Evolutionary conservation across 2,797 vertebrate genomes (phyloP).

Genomic region (Catharus ustulatus): DNA sequence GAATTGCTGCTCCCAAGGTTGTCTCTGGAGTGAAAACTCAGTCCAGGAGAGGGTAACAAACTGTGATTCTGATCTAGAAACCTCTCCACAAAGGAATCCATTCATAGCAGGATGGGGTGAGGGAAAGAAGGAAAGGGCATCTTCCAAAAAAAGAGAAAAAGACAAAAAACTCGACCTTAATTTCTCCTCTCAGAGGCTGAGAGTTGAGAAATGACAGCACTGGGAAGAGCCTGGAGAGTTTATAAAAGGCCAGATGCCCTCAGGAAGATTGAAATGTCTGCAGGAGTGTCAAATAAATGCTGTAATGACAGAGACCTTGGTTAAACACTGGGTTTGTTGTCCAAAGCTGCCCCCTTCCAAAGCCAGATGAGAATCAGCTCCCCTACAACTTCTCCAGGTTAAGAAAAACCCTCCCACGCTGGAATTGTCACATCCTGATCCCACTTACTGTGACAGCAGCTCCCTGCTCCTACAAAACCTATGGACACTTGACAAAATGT

Average conservation of each 20-base stretch:
- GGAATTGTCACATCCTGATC: neutral
- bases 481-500: accelerated
- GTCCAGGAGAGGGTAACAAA: neutral
- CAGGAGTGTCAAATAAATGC: neutral
- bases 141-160: neutral
- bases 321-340: neutral
- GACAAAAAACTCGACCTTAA: neutral
- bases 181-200: neutral
- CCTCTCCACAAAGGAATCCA: neutral
- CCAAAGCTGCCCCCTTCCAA: neutral
- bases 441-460: neutral
- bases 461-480: neutral
- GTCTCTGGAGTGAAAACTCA: neutral
- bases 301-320: neutral
- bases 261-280: neutral
- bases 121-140: neutral
- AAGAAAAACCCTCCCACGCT: neutral
- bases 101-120: neutral
- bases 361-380: neutral
- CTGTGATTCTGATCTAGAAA: neutral
- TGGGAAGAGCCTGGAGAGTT: neutral
- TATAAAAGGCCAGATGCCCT: neutral
- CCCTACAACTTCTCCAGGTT: neutral
- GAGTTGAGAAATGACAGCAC: neutral
- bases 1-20: neutral